Percentiles rank a stretch among this genome's conserved stretches.
phyloP scores from a whole-genome alignment of 2,113 vertebrate species.

The Crocuta crocuta region DNA sequence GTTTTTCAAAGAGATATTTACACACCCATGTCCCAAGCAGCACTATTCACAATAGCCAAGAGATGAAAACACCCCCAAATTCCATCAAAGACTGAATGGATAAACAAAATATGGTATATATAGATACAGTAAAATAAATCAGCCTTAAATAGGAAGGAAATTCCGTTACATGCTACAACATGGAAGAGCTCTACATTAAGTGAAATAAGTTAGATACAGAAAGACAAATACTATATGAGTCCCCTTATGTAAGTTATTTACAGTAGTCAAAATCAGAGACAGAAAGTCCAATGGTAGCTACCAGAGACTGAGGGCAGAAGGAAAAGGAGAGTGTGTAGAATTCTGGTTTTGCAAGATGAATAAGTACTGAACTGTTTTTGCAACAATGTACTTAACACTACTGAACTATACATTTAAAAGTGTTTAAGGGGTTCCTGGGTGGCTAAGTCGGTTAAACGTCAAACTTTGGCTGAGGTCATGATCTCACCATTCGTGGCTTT shows the following conservation, averaged over 20 bases:
- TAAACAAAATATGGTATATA: not conserved
- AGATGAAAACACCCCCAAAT: not conserved
- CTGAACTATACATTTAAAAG: not conserved
- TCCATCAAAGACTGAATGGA: not conserved
- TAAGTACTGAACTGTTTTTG: not conserved
- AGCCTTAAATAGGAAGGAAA: not conserved
- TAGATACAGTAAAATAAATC: not conserved
- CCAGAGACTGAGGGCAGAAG: not conserved
- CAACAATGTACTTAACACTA: not conserved
- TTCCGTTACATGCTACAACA: not conserved
- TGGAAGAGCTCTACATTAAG: not conserved
- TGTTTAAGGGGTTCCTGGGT: not conserved
- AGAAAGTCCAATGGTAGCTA: not conserved
- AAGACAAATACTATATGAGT: not conserved
- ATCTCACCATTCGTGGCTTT: too few relatives aligned
- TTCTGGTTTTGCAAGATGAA: not conserved
- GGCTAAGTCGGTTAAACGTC: too few relatives aligned
- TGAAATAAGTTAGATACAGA: slow-evolving; percentile 23
- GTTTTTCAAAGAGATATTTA: not conserved
- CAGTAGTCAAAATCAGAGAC: slow-evolving; percentile 23
- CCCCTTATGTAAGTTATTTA: not conserved
- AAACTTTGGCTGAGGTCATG: too few relatives aligned
- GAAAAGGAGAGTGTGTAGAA: not conserved
- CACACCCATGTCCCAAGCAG: not conserved
- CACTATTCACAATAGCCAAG: not conserved